Conservation (phyloP, 2,797 vertebrate species). For the Synaphobranchus kaupii region DNA sequence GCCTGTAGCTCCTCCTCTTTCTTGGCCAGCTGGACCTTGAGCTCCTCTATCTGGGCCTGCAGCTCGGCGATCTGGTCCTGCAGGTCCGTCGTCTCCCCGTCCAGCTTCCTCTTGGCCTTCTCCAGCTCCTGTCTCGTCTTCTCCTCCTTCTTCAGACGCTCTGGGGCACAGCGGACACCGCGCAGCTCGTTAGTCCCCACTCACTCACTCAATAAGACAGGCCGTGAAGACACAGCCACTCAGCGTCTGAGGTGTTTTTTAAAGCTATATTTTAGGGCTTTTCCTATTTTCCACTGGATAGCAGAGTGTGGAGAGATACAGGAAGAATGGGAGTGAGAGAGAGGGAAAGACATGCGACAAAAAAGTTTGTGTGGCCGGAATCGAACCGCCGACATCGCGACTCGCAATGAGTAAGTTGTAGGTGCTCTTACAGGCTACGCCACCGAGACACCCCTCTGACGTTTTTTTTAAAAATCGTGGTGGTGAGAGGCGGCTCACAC, state of each 20-base stretch:
- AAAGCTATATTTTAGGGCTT: too few species aligned
- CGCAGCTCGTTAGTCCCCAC: neutral
- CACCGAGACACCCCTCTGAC: too few species aligned
- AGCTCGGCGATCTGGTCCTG: constrained; percentile 97
- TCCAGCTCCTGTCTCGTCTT: constrained; percentile 95
- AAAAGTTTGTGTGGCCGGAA: too few species aligned
- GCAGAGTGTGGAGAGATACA: too few species aligned
- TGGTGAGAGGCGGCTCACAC: constrained; percentile 60
- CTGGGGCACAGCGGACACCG: constrained; percentile 59
- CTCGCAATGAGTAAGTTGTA: too few species aligned
- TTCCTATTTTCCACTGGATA: too few species aligned
- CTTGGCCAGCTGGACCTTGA: constrained; percentile 90
- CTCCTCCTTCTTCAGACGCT: constrained; percentile 96
- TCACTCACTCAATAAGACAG: neutral
- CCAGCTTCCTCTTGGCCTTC: constrained; percentile 95
- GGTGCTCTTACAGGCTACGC: too few species aligned
- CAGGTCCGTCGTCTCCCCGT: constrained; percentile 91
- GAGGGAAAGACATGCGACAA: too few species aligned
- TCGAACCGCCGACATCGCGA: too few species aligned
- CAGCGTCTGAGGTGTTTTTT: neutral
- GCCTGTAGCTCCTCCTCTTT: constrained; percentile 96
- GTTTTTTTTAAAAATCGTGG: neutral
- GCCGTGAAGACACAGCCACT: neutral
- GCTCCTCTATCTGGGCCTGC: constrained; percentile 92
- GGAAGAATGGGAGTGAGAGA: too few species aligned